Evolutionary conservation across 2,888 invertebrate species (phyloP), one percentile per base, ranked within the genome.

Genomic region (Cosmia trapezina): DNA sequence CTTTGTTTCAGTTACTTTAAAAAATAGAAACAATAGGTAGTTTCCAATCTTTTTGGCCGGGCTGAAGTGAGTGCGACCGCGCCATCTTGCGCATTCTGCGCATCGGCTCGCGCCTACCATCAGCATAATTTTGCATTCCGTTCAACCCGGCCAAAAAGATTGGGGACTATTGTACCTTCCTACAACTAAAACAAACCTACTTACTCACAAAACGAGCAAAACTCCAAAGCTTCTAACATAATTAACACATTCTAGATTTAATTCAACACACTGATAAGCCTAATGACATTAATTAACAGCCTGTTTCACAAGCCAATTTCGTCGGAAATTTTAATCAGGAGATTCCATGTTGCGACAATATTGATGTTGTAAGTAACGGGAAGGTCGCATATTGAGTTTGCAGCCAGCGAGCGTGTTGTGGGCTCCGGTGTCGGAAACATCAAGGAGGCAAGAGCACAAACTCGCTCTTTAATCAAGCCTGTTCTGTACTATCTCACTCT

Each of bases 391-490:
- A 86, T 86, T 76, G 79, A 76, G 70, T 84, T 86, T 75, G 57
- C 53, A 56, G 54, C 66, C 33, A 68, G 61, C 72, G 63, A 68
- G 61, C 72, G 63, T 85, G 81, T 85, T 75, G 70, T 51, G 70
- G 54, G 72, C 66, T 65, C 56, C 59, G 78, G 70, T 59, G 74
- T 76, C 78, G 77, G 78, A 72, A 81, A 85, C 84, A 85, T 84
- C 81, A 87, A 72, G 62, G 78, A 56, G 71, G 56, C 54, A 57
- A 37, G 59, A 47, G 67, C 67, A 72, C 78, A 70, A 71, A 81
- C 77, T 64, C 66, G 77, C 81, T 80, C 86, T 87, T 88, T 89
- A 89, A 88, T 89, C 85, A 87, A 87, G 70, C 74, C 73, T 75
- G 86, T 86, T 86, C 82, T 83, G 41, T 41, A 41, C 7, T 41